Conservation (phyloP, 2,113 vertebrate genomes). For the Romanogobio albipinnatus region DNA sequence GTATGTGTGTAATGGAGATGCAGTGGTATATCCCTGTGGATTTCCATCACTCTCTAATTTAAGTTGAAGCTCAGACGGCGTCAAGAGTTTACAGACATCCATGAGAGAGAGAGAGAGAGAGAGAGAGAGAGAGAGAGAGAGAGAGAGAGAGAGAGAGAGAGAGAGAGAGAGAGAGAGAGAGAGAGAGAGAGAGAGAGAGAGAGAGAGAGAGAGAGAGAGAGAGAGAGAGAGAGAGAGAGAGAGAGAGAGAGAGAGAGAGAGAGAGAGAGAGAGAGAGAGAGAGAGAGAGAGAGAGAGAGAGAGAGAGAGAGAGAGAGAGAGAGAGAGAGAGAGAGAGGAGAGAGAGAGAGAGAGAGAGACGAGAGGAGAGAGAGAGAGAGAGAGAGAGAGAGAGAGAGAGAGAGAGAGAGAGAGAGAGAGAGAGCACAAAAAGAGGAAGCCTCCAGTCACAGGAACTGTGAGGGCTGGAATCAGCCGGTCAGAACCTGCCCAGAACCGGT, state of each 20-base stretch:
- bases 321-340: conserved; percentile 10
- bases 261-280: neutral
- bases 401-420: conserved; percentile 1
- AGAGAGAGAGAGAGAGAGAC: conserved; percentile 11
- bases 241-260: conserved; percentile 3
- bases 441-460: conserved; percentile 22
- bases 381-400: conserved; percentile 9
- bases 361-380: conserved; percentile 13
- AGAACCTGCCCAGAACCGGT: conserved; percentile 49
- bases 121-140: no score
- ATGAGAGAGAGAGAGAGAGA: neutral
- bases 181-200: conserved; percentile 8
- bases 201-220: conserved; percentile 11
- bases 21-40: conserved; percentile 49
- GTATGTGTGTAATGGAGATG: conserved; percentile 46
- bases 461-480: conserved; percentile 26
- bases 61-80: conserved; percentile 57
- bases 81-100: conserved; percentile 53
- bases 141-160: neutral
- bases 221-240: neutral
- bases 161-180: conserved; percentile 7
- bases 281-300: neutral
- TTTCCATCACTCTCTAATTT: conserved; percentile 64
- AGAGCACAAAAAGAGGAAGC: conserved; percentile 38
- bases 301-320: neutral